Evolutionary conservation across 2,888 invertebrate genomes (phyloP), one percentile per base, ranked within the genome.

Genomic region (Drosophila formosana): DNA sequence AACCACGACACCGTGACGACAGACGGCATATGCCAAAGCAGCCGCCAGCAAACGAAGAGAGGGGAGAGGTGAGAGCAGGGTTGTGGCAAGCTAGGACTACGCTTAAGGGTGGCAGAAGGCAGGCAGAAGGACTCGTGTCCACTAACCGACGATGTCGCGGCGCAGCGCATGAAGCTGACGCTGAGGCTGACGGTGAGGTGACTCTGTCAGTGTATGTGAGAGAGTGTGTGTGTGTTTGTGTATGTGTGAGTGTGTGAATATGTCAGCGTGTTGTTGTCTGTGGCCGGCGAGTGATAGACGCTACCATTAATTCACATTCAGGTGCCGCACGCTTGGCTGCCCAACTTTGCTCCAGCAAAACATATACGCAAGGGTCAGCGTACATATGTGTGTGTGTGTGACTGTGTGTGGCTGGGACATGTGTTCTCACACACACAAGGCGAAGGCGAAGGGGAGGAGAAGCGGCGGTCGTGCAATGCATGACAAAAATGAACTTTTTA

Each of bases 281-380:
- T 74, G 85, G 84, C 89, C 66, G 68, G 55, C 72, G 74, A 80
- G 78, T 89, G 89, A 86, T 88, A 88, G 85, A 82, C 85, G 85
- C 88, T 74, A 73, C 88, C 89, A 86, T 88, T 88, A 89, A 89
- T 89, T 89, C 76, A 84, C 82, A 82, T 87, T 80, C 86, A 88
- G 88, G 89, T 86, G 88, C 74, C 72, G 68, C 83, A 89, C 81
- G 89, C 88, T 80, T 79, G 71, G 72, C 67, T 85, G 88, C 64
- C 57, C 82, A 86, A 72, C 68, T 73, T 70, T 66, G 62, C 32
- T 55, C 49, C 68, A 63, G 39, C 23, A 50, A 39, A 50, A 50
- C 39, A 41, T 23, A 30, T 28, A 55, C 4, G 13, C 18, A 53
- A 43, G 34, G 11, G 34, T 34, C 9, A 11, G 34, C 11, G 43